phyloP scores from a whole-genome alignment of 2,888 invertebrate genomes.

The Lacanobia wlatinum region DNA sequence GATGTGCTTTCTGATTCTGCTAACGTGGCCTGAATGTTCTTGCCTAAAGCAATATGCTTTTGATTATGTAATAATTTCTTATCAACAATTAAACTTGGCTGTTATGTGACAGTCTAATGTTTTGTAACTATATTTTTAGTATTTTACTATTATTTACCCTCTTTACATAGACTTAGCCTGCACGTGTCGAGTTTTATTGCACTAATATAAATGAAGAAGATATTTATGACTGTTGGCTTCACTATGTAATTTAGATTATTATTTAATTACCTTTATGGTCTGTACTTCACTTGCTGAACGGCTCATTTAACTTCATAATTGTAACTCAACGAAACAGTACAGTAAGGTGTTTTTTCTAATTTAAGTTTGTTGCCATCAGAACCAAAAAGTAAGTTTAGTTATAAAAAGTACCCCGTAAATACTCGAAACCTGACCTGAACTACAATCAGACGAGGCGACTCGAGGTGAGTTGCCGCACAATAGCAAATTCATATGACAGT shows the following conservation, averaged over 20 bases:
- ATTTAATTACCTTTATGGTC: constrained; percentile 24
- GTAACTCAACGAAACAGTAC: background rate
- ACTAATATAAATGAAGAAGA: background rate
- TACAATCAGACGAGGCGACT: too few species aligned
- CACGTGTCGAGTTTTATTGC: constrained; percentile 19
- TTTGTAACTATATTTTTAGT: background rate
- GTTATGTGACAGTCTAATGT: background rate
- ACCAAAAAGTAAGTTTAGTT: background rate
- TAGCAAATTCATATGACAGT: too few species aligned
- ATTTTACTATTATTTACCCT: background rate
- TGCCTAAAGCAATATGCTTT: too few species aligned
- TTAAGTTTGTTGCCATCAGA: background rate
- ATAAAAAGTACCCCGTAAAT: background rate
- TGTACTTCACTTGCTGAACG: constrained; percentile 2
- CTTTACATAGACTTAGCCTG: background rate
- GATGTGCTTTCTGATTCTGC: too few species aligned
- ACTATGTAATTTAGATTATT: constrained; percentile 39
- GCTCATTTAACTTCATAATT: constrained; percentile 1
- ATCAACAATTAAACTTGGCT: background rate
- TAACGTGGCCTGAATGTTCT: too few species aligned
- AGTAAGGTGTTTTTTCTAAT: background rate
- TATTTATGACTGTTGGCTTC: constrained; percentile 2
- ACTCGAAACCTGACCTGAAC: too few species aligned
- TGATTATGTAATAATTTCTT: background rate
- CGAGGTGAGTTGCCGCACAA: too few species aligned